Evolutionary conservation across 1,140 invertebrate species (phyloP), one percentile per base, ranked within the genome.

Genomic region (Hirudo medicinalis): DNA sequence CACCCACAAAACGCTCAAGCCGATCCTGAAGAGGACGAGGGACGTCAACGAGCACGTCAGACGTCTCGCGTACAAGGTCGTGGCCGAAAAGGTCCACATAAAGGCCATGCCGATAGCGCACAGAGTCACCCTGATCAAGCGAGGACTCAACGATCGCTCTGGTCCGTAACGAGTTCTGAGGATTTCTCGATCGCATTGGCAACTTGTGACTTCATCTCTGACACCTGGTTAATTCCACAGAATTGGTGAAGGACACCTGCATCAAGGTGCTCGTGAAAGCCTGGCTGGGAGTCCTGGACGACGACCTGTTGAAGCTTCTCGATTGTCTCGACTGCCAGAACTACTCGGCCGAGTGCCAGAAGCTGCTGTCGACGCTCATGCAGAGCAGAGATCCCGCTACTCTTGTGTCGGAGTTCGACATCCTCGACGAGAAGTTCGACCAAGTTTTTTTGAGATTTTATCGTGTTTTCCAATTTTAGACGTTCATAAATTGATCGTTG

Each of bases 41-140:
- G 91, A 92, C 80, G 84, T 88, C 0, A 88, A 88, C 74, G 87
- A 89, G 69, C 84, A 82, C 43, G 90, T 94, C 5, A 83, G 90
- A 0, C 86, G 87, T 57, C 77, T 78, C 60, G 81, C 73, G 43
- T 71, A 40, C 54, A 32, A 69, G 49, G 19, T 67, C 76, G 85
- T 91, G 76, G 86, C 87, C 60, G 82, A 84, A 71, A 88, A 86
- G 79, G 84, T 87, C 60, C 86, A 85, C 67, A 85, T 88, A 5
- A 84, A 84, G 73, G 86, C 86, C 2, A 82, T 90, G 32, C 87
- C 85, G 36, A 90, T 90, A 43, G 84, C 84, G 17, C 86, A 90
- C 75, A 83, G 89, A 73, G 83, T 88, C 54, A 78, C 82, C 13
- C 81, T 90, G 2, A 76, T 90, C 1, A 82, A 85, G 25, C 84